These are phyloP conservation scores for Hemitrygon akajei DNA, from an alignment of 2,797 vertebrate genomes.

Conservation along the genomic window DNA sequence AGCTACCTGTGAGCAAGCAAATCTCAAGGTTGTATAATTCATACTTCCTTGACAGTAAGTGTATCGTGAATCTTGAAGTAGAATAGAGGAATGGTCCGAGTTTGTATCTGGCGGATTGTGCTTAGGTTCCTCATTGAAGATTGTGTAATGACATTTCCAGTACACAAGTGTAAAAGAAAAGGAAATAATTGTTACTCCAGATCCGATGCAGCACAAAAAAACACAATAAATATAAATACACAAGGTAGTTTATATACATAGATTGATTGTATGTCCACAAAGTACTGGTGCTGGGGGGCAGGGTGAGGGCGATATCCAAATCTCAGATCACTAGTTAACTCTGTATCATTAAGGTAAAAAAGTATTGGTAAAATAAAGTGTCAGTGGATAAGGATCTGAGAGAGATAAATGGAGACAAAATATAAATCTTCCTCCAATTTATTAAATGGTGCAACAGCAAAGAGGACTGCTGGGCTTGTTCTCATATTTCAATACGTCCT, in stretches of 20 bases:
- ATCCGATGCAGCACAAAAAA: no score
- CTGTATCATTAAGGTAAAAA: neutral
- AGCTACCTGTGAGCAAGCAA: no score
- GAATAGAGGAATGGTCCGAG: neutral
- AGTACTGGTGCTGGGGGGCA: no score
- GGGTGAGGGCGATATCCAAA: neutral
- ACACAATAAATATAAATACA: no score
- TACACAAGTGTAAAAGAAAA: no score
- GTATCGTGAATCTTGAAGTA: no score
- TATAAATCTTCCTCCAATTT: neutral
- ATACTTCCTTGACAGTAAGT: no score
- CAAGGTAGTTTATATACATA: no score
- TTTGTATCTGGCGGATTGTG: neutral
- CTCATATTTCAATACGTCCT: neutral
- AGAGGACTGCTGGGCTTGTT: neutral
- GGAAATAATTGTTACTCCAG: no score
- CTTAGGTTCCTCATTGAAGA: neutral
- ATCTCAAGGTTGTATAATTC: no score
- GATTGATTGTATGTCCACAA: no score
- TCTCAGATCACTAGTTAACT: neutral
- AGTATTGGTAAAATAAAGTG: neutral
- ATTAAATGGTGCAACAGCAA: neutral
- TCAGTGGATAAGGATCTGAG: neutral
- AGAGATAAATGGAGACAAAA: neutral
- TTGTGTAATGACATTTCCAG: no score